Base-by-base conservation (phyloP, 1,140 invertebrate species). In the Antheraea pernyi region DNA sequence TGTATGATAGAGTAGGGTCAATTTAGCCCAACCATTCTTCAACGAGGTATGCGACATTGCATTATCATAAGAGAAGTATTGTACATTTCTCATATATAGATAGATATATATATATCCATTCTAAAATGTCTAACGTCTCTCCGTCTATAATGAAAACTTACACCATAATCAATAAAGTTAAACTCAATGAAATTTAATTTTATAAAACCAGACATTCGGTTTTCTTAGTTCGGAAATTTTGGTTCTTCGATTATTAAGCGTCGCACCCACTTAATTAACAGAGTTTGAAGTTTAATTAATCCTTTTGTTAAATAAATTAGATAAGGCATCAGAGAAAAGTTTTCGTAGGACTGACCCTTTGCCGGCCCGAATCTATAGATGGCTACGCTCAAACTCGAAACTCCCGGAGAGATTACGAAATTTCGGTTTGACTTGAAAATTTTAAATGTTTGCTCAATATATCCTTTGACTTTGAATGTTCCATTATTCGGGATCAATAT, bases 241-340 rank as follows among this genome's bases (percentile, higher is more conserved):
- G 19, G 13, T 69, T 70, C 59, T 71, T 73, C 68, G 71, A 73
- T 73, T 71, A 75, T 73, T 75, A 68, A 74, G 59, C 13, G 46
- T 64, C 71, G 67, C 68, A 72, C 65, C 63, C 69, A 71, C 65
- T 74, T 76, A 78, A 78, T 79, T 79, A 82, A 78, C 69, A 30
- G 70, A 80, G 75, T 78, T 82, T 68, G 67, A 73, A 79, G 79
- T 81, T 80, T 78, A 79, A 84, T 81, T 83, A 84, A 83, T 79
- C 77, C 82, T 75, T 82, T 84, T 81, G 77, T 83, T 75, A 65
- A 73, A 67, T 68, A 74, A 78, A 84, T 84, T 78, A 77, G 80
- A 82, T 84, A 81, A 79, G 76, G 73, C 71, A 78, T 80, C 78
- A 81, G 73, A 73, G 76, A 59, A 53, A 82, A 82, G 78, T 67